These are phyloP conservation scores for Cataglyphis livida DNA, from an alignment of 2,888 invertebrate species.

Conservation along the genomic window DNA sequence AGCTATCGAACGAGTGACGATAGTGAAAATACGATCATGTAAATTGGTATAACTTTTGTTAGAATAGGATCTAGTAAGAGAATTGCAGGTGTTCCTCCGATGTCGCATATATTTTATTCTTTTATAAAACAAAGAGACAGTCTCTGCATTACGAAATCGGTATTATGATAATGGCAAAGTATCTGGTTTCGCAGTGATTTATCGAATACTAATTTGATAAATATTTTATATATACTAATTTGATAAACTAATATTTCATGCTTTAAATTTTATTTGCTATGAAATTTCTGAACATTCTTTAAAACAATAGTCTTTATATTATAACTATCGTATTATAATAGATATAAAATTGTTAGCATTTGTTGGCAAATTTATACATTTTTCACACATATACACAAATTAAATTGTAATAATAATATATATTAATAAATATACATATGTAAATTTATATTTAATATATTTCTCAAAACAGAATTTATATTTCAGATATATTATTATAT, in stretches of 20 bases:
- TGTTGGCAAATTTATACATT: neutral
- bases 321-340: neutral
- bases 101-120: slow-evolving; percentile 28
- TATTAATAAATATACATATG: neutral
- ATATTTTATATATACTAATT: slow-evolving; percentile 46
- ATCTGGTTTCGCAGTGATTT: slow-evolving; percentile 1
- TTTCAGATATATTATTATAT: neutral
- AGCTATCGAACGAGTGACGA: neutral
- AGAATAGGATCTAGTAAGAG: slow-evolving; percentile 2
- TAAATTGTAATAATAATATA: neutral
- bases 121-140: slow-evolving; percentile 25
- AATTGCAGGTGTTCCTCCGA: slow-evolving; percentile 25
- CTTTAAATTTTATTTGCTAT: neutral
- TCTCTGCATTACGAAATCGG: slow-evolving; percentile 23
- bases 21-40: slow-evolving; percentile 12
- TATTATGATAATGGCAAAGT: slow-evolving; percentile 32
- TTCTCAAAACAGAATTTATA: neutral
- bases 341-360: neutral
- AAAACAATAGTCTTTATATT: slow-evolving; percentile 1
- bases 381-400: neutral
- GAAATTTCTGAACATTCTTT: slow-evolving; percentile 22
- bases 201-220: slow-evolving; percentile 43
- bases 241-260: slow-evolving; percentile 18
- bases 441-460: neutral
- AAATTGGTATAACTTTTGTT: slow-evolving; percentile 22